Conservation (phyloP, 2,888 invertebrate genomes). For the Rhorus exstirpatorius region DNA sequence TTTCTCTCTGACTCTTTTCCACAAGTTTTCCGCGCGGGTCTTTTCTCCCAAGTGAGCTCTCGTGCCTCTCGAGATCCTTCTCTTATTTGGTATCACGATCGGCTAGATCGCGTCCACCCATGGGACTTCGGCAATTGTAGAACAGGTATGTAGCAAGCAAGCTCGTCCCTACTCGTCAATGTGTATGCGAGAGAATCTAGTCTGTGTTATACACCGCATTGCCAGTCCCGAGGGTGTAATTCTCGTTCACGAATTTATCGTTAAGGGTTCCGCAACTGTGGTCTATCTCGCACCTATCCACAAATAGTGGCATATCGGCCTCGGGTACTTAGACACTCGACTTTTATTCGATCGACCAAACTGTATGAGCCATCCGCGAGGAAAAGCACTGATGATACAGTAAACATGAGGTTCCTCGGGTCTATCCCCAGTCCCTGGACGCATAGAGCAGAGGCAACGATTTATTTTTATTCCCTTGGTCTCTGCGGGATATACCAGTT, state of each 20-base stretch:
- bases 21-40: not conserved
- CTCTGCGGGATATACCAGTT: slow-evolving; percentile 4
- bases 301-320: slow-evolving; percentile 29
- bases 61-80: slow-evolving; percentile 10
- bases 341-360: slow-evolving; percentile 46
- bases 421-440: not conserved
- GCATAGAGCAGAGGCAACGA: slow-evolving; percentile 5
- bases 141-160: slow-evolving; percentile 51
- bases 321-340: slow-evolving; percentile 52
- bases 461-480: slow-evolving; percentile 48
- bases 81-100: slow-evolving; percentile 50
- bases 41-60: slow-evolving; percentile 52
- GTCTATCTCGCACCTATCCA: slow-evolving; percentile 44
- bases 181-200: too few species aligned
- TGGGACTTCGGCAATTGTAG: slow-evolving; percentile 43
- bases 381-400: slow-evolving; percentile 58
- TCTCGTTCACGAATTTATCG: slow-evolving; percentile 68
- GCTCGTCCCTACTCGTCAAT: slow-evolving; percentile 8
- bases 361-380: slow-evolving; percentile 25
- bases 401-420: slow-evolving; percentile 45
- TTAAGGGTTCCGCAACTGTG: slow-evolving; percentile 44
- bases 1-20: slow-evolving; percentile 33
- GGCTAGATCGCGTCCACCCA: slow-evolving; percentile 50
- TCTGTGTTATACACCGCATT: slow-evolving; percentile 30
- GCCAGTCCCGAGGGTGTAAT: slow-evolving; percentile 65